Conservation (phyloP, 2,113 vertebrate genomes). For the Brienomyrus longianalis region DNA sequence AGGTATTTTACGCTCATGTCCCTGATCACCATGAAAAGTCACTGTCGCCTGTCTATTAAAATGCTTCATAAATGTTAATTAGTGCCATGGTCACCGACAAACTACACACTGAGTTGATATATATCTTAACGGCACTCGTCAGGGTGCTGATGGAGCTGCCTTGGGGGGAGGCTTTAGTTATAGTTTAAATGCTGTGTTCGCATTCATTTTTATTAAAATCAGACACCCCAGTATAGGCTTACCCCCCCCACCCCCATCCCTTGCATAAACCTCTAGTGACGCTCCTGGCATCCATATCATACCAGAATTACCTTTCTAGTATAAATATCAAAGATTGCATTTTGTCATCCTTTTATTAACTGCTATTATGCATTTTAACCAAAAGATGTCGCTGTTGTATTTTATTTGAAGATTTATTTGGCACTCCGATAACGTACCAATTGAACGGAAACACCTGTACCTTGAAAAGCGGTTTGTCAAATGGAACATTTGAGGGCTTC, state of each 20-base stretch:
- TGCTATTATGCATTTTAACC: neutral
- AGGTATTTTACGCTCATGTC: neutral
- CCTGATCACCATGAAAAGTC: neutral
- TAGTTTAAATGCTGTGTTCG: neutral
- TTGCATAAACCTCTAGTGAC: neutral
- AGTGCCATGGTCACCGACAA: neutral
- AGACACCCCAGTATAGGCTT: neutral
- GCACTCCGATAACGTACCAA: neutral
- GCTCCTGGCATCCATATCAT: neutral
- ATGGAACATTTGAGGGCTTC: neutral
- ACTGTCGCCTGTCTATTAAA: neutral
- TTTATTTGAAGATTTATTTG: neutral
- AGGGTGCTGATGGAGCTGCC: neutral
- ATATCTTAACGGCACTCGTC: neutral
- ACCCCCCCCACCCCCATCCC: neutral
- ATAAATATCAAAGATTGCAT: neutral
- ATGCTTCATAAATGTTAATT: neutral
- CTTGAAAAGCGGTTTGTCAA: neutral
- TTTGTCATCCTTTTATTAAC: neutral
- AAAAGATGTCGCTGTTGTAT: conserved; percentile 27
- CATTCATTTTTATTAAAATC: neutral
- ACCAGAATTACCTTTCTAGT: neutral
- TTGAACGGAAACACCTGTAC: neutral
- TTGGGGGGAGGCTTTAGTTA: neutral
- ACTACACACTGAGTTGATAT: neutral